phyloP scores from a whole-genome alignment of 2,113 vertebrate species.

The Lates calcarifer region DNA sequence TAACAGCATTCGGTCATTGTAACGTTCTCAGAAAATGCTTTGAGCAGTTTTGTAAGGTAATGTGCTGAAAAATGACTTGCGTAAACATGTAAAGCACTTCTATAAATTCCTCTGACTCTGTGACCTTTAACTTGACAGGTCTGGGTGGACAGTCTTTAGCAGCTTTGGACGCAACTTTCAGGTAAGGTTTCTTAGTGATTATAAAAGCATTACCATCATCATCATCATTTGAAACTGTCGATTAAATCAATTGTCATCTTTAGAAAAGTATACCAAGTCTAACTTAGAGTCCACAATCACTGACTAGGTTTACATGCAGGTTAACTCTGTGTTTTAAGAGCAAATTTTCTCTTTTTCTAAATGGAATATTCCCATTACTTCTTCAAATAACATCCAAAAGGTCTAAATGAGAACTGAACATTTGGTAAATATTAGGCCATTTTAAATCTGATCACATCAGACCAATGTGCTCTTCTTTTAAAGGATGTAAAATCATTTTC shows the following conservation, averaged over 20 bases:
- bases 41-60: not conserved
- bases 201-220: conserved; percentile 45
- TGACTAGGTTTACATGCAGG: conserved; percentile 28
- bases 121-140: conserved; percentile 12
- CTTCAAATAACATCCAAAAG: not conserved
- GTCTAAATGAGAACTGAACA: not conserved
- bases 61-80: conserved; percentile 18
- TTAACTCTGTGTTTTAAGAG: not conserved
- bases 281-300: not conserved
- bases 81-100: conserved; percentile 52
- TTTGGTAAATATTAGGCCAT: not conserved
- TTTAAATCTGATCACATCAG: conserved; percentile 17
- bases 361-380: not conserved
- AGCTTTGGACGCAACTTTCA: conserved; percentile 54
- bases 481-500: not conserved
- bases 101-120: conserved; percentile 8
- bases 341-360: not conserved
- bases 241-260: not conserved
- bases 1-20: conserved; percentile 71
- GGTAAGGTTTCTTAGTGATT: conserved; percentile 34
- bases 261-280: conserved; percentile 19
- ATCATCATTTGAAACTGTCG: conserved; percentile 22
- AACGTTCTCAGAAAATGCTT: conserved; percentile 40
- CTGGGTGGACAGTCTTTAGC: conserved; percentile 45
- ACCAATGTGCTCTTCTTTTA: not conserved